Conservation (phyloP, 2,113 vertebrate genomes). For the Aegypius monachus region DNA sequence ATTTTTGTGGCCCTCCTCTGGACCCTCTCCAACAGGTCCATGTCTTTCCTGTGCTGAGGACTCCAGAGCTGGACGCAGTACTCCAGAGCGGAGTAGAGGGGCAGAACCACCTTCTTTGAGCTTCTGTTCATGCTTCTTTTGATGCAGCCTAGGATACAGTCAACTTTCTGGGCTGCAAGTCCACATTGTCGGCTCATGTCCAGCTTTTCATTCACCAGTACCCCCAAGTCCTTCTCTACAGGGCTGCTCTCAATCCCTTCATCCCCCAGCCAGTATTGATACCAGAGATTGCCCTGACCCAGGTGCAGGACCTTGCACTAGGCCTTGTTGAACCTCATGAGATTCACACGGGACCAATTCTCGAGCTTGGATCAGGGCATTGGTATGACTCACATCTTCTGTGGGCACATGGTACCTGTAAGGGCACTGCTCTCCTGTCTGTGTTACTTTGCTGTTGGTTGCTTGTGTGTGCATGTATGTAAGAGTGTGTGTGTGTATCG, state of each 20-base stretch:
- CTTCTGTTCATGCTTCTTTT: not conserved
- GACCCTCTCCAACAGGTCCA: not conserved
- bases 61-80: not conserved
- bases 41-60: not conserved
- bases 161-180: not conserved
- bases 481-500: not conserved
- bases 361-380: not conserved
- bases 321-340: not conserved
- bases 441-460: not conserved
- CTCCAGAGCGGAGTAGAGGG: not conserved
- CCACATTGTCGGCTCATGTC: not conserved
- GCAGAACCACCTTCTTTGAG: not conserved
- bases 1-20: not conserved
- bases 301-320: not conserved
- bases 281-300: not conserved
- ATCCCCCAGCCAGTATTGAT: no score
- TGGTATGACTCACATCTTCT: not conserved
- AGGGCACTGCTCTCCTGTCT: not conserved
- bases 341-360: not conserved
- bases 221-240: no score
- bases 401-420: not conserved
- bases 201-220: not conserved
- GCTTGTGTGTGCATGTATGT: no score
- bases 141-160: not conserved
- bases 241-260: no score